phyloP scores from a whole-genome alignment of 2,113 vertebrate genomes.

The Xenopus borealis region DNA sequence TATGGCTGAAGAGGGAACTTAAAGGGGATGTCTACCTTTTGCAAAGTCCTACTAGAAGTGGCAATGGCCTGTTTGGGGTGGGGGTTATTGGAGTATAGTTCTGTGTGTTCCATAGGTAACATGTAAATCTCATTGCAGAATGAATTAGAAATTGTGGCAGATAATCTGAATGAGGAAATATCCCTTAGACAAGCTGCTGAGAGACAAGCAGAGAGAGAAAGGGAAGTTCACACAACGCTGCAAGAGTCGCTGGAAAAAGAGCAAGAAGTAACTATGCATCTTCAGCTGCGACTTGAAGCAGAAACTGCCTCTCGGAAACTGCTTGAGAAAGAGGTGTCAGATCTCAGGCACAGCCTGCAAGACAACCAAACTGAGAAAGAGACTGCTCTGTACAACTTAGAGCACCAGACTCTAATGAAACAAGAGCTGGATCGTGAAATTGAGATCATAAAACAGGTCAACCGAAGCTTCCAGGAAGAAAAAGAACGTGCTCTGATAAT shows the following conservation, averaged over 20 bases:
- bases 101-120: too few relatives aligned
- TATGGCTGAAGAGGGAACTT: too few relatives aligned
- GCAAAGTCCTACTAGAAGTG: background rate
- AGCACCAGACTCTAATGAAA: background rate
- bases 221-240: background rate
- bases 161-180: slow-evolving; percentile 5
- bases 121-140: slow-evolving; percentile 10
- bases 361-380: slow-evolving; percentile 9
- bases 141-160: slow-evolving; percentile 1
- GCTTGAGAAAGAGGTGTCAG: background rate
- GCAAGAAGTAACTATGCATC: background rate
- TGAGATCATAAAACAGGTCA: slow-evolving; percentile 11
- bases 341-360: slow-evolving; percentile 2
- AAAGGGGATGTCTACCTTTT: background rate
- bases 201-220: background rate
- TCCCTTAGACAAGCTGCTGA: background rate
- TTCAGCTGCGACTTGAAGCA: slow-evolving; percentile 2
- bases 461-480: slow-evolving; percentile 8
- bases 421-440: slow-evolving; percentile 13
- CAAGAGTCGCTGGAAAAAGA: slow-evolving; percentile 49
- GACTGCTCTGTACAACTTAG: background rate
- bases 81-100: background rate
- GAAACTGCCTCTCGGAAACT: background rate
- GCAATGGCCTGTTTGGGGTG: background rate
- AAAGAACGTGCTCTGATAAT: background rate